These are phyloP conservation scores for Pristionchus mayeri DNA, from an alignment of 2,888 invertebrate species.

Conservation along the genomic window DNA sequence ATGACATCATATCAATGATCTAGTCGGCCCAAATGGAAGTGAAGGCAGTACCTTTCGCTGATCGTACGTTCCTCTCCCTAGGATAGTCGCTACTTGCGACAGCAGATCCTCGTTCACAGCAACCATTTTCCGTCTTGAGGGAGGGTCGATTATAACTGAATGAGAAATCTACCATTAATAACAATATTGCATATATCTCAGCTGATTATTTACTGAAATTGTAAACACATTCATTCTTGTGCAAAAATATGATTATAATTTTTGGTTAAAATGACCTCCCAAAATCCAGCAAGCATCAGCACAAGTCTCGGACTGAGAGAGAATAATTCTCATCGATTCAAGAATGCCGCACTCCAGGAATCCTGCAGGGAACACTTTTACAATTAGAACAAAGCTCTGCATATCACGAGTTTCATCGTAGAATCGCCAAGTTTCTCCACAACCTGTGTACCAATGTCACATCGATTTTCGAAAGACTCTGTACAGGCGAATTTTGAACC, in stretches of 20 bases:
- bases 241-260: neutral
- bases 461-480: neutral
- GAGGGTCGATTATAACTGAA: conserved; percentile 15
- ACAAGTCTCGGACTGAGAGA: neutral
- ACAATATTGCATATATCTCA: too few relatives aligned
- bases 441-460: too few relatives aligned
- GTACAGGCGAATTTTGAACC: too few relatives aligned
- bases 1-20: too few relatives aligned
- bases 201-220: too few relatives aligned
- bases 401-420: too few relatives aligned
- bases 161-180: neutral
- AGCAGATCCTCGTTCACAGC: neutral
- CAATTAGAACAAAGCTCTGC: too few relatives aligned
- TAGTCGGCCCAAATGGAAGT: too few relatives aligned
- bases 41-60: conserved; percentile 39
- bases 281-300: conserved; percentile 37
- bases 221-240: neutral
- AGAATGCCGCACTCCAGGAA: conserved; percentile 24
- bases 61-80: conserved; percentile 28
- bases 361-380: neutral
- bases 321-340: neutral
- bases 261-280: neutral
- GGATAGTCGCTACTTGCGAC: neutral
- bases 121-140: neutral
- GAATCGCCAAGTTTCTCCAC: too few relatives aligned